A percentile compares a stretch with the other conserved stretches of the same genome.
phyloP scores from a whole-genome alignment of 1,140 invertebrate species.

The Radopholus similis region DNA sequence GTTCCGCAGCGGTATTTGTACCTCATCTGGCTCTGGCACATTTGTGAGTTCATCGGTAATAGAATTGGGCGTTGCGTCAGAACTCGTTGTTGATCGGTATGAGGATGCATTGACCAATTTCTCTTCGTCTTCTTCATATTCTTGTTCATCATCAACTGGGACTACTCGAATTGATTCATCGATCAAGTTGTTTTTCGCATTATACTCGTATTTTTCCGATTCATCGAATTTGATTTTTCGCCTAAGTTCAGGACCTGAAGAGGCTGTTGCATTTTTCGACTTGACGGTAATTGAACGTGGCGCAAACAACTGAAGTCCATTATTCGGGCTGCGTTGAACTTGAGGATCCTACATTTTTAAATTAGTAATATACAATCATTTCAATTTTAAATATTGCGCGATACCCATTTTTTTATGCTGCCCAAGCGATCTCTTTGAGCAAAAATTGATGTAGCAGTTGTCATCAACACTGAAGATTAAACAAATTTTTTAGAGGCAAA shows the following conservation, averaged over 20 bases:
- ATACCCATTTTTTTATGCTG: too few species aligned
- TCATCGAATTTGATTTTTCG: not conserved
- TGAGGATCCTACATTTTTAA: too few species aligned
- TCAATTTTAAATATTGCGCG: too few species aligned
- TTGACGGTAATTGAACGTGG: not conserved
- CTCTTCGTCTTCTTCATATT: not conserved
- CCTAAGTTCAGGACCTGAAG: not conserved
- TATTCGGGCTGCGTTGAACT: too few species aligned
- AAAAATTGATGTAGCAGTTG: too few species aligned
- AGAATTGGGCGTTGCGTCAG: slow-evolving; percentile 23
- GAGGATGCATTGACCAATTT: not conserved
- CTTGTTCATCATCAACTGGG: not conserved
- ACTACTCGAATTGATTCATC: not conserved
- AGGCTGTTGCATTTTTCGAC: not conserved
- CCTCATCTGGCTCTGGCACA: slow-evolving; percentile 12
- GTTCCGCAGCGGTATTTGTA: slow-evolving; percentile 2
- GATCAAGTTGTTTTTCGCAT: too few species aligned
- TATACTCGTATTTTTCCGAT: not conserved
- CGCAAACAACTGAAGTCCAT: not conserved
- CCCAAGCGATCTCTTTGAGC: too few species aligned
- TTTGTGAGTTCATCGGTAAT: slow-evolving; percentile 26
- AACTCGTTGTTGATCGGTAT: slow-evolving; percentile 14
- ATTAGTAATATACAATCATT: too few species aligned
- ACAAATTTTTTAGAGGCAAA: too few species aligned
- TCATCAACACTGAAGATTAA: too few species aligned